Percentiles rank a stretch among this genome's conserved stretches.
These are phyloP conservation scores for Cavia porcellus DNA, from an alignment of 2,113 vertebrate genomes.

Conservation along the genomic window DNA sequence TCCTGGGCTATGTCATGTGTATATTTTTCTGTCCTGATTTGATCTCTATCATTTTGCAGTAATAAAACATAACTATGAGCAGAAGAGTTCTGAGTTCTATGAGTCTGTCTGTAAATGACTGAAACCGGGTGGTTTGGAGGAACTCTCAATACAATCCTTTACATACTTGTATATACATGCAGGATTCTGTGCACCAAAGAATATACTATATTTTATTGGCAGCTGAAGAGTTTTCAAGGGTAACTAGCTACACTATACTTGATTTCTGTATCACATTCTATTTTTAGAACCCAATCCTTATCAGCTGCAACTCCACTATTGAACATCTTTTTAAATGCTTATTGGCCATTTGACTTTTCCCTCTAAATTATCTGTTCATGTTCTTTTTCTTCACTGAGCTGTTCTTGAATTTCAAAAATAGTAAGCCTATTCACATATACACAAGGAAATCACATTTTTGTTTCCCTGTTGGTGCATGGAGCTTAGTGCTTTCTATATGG, in stretches of 20 bases:
- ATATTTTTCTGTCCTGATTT: not conserved
- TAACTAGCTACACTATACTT: not conserved
- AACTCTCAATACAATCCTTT: not conserved
- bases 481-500: slow-evolving; percentile 53
- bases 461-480: slow-evolving; percentile 53
- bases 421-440: slow-evolving; percentile 50
- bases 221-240: slow-evolving; percentile 49
- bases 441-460: slow-evolving; percentile 73
- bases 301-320: slow-evolving; percentile 12
- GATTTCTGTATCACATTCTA: slow-evolving; percentile 53
- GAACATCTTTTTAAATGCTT: slow-evolving; percentile 58
- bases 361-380: slow-evolving; percentile 59
- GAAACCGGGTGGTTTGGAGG: not conserved
- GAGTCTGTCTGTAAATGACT: not conserved
- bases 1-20: not conserved
- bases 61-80: not conserved
- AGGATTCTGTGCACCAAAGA: slow-evolving; percentile 27
- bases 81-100: not conserved
- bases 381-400: slow-evolving; percentile 61
- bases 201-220: slow-evolving; percentile 11
- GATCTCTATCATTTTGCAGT: not conserved
- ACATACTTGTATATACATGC: not conserved
- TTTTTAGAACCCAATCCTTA: slow-evolving; percentile 65
- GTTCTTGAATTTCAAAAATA: slow-evolving; percentile 62
- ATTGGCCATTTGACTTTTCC: slow-evolving; percentile 63